These are phyloP conservation scores for Sarcophaga subvicina DNA, from an alignment of 2,888 invertebrate genomes.

Conservation along the genomic window DNA sequence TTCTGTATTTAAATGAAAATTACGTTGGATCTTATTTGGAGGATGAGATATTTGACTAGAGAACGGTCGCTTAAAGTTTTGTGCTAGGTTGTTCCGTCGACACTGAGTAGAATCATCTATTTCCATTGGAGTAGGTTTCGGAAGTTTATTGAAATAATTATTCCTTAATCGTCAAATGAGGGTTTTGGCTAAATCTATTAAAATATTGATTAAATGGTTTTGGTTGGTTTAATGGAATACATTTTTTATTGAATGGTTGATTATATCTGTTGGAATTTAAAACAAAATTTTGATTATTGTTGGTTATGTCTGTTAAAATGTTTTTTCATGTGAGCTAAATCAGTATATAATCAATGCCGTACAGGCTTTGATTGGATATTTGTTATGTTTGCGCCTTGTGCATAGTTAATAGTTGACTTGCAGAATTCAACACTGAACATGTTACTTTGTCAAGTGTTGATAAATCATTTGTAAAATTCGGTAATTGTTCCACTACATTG, in stretches of 20 bases:
- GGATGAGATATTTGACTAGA: neutral
- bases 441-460: slow-evolving; percentile 28
- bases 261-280: neutral
- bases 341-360: slow-evolving; percentile 15
- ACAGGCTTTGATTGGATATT: neutral
- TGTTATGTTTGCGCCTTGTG: slow-evolving; percentile 12
- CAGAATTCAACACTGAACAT: neutral
- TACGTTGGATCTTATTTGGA: slow-evolving; percentile 37
- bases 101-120: neutral
- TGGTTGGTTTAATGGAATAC: neutral
- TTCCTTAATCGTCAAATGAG: neutral
- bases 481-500: neutral
- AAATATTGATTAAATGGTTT: slow-evolving; percentile 1
- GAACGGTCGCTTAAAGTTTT: neutral
- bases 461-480: slow-evolving; percentile 43
- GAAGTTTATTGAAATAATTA: too few species aligned
- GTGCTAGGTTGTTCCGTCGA: neutral
- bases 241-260: neutral
- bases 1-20: slow-evolving; percentile 27
- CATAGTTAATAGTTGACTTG: neutral
- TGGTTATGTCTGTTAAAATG: neutral
- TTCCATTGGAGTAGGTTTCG: too few species aligned
- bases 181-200: neutral
- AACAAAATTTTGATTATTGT: neutral
- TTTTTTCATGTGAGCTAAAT: slow-evolving; percentile 19